Evolutionary conservation across 2,888 invertebrate genomes (phyloP).

Genomic region (Agrochola lychnidis): DNA sequence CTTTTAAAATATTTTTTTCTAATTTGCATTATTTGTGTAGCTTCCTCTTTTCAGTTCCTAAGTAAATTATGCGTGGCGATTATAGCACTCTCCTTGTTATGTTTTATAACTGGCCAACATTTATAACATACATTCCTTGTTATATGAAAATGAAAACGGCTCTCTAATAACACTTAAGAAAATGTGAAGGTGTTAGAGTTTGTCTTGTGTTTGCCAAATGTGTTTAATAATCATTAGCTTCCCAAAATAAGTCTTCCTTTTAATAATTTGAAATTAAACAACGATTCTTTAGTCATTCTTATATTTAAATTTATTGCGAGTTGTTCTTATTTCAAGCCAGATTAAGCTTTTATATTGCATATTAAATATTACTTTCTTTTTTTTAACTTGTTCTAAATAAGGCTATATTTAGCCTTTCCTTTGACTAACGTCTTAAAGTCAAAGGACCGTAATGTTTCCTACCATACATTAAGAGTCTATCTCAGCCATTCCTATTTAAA

Average conservation of each 20-base stretch:
- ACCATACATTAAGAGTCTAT: slow-evolving; percentile 21
- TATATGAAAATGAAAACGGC: neutral
- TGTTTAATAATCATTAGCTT: slow-evolving; percentile 13
- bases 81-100: neutral
- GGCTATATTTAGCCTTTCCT: neutral
- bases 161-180: slow-evolving; percentile 18
- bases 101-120: neutral
- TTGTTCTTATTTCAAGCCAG: neutral
- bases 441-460: neutral
- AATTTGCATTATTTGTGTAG: neutral
- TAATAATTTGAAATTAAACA: slow-evolving; percentile 11
- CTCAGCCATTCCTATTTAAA: slow-evolving; percentile 60
- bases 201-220: slow-evolving; percentile 25
- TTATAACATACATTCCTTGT: neutral
- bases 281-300: slow-evolving; percentile 43
- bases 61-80: neutral
- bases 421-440: neutral
- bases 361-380: neutral
- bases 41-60: neutral
- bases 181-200: neutral
- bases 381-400: neutral
- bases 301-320: slow-evolving; percentile 9
- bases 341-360: neutral
- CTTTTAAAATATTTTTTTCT: neutral
- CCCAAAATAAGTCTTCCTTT: slow-evolving; percentile 45